Evolutionary conservation across 1,140 invertebrate species (phyloP).

Genomic region (Nixonia krombeini): DNA sequence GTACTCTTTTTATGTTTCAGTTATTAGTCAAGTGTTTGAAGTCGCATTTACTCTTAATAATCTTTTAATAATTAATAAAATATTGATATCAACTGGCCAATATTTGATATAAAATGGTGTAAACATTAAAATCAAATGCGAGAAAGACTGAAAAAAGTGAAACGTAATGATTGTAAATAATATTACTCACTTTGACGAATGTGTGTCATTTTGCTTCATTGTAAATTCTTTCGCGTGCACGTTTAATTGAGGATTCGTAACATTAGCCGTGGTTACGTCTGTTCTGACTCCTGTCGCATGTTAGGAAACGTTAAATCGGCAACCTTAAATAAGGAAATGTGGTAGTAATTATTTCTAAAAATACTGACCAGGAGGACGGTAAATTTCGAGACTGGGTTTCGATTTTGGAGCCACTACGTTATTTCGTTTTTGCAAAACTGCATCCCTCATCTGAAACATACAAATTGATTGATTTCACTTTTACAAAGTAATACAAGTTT

Average conservation of each 20-base stretch:
- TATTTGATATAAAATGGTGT: neutral
- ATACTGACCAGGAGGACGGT: constrained; percentile 86
- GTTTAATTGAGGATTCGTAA: constrained; percentile 75
- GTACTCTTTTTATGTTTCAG: no score
- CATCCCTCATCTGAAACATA: constrained; percentile 68
- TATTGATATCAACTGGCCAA: no score
- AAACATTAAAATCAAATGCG: no score
- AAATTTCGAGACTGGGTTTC: constrained; percentile 89
- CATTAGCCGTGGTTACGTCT: constrained; percentile 60
- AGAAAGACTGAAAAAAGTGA: no score
- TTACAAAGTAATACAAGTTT: no score
- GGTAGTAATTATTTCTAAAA: neutral
- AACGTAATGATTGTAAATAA: no score
- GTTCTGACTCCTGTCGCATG: constrained; percentile 60
- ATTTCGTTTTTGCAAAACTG: constrained; percentile 63
- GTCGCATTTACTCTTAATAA: no score
- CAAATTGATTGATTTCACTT: no score
- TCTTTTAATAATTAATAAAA: no score
- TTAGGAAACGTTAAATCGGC: neutral
- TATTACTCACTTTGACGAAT: constrained; percentile 74
- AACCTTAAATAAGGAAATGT: neutral
- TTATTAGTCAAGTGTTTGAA: no score
- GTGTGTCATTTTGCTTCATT: constrained; percentile 78
- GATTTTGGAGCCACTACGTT: constrained; percentile 59
- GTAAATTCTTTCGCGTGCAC: constrained; percentile 90